Base-by-base conservation (phyloP, 2,113 vertebrate genomes). In the Nanorana parkeri region DNA sequence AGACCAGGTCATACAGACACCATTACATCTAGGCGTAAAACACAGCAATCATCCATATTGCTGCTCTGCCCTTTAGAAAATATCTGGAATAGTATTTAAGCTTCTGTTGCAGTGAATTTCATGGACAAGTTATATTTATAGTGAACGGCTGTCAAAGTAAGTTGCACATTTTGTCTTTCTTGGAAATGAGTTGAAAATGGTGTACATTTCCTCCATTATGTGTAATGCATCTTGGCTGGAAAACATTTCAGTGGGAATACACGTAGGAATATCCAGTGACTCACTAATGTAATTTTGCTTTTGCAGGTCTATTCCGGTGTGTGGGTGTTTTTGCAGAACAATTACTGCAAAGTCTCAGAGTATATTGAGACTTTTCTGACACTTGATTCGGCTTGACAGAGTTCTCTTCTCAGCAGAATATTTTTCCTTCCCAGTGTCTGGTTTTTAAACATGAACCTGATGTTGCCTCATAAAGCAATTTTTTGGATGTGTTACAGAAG, bases 281-380 rank as follows among this genome's bases (percentile, higher is more conserved):
- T 93, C 92, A 91, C 84, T 86, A 84, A 83, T 91, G 88, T 86
- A 85, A 81, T 88, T 90, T 87, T 87, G 87, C 89, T 89, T 86
- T 87, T 92, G 91, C 88, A 91, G 90, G 92, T 94, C 91, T 94
- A 89, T 93, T 93, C 91, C 51, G 51, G 89, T 83, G 32, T 69
- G 88, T 91, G 90, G 91, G 92, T 89, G 92, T 92, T 92, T 77
- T 79, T 32, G 0, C 89, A 92, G 92, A 91, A 92, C 89, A 90
- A 89, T 94, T 94, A 94, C 86, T 84, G 72, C 71, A 93, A 92
- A 94, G 89, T 91, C 87, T 90, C 88, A 89, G 90, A 86, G 80
- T 84, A 90, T 87, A 52, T 36, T 89, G 89, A 89, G 91, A 93
- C 91, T 92, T 93, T 88, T 91, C 88, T 91, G 91, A 92, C 90